Base-by-base conservation (phyloP, 2,888 invertebrate genomes). In the Crematogaster levior region DNA sequence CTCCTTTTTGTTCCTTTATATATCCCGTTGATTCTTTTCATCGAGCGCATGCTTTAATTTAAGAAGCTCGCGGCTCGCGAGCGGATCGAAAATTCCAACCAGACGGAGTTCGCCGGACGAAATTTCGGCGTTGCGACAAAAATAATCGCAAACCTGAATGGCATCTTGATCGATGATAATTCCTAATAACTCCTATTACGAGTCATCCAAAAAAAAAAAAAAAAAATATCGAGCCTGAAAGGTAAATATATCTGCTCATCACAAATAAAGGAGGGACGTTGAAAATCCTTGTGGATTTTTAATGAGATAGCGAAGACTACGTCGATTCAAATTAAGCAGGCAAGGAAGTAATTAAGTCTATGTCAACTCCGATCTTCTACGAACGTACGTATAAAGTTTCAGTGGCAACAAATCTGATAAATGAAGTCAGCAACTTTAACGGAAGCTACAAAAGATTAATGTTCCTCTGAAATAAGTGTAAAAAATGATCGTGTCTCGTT, bases 21-120 rank as follows among this genome's bases (percentile, higher is more conserved):
- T 24, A 58, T 82, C 24, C 21, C 37, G 43, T 43, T 37, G 56
- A 70, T 43, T 24, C 70, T 70, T 70, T 58, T 79, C 43, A n/a
- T 12, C 43, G 58, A 46, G 43, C 34, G 51, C 34, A 15, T 63
- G 37, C 65, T 75, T 81, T 58, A 75, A 75, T 75, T 65, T 65
- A 24, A 34, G 40, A 51, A 66, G 27, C 10, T 18, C 46, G 51
- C 27, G 30, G 10, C 51, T 48, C 43, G 27, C 34, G 60, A 60
- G 27, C 37, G n/a, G n/a, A 75, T 51, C 51, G 21, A 40, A 65
- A 40, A 51, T 51, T 75, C 1, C 40, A 40, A 53, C 60, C 34
- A 18, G 9, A 61, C 3, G 24, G 21, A 63, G 24, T 37, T 40
- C 18, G 46, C 15, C n/a, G 48, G 27, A 15, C 9, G 5, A 58